Evolutionary conservation across 2,888 invertebrate species (phyloP), one percentile per base, ranked within the genome.

Genomic region (Hydropsyche betteni): DNA sequence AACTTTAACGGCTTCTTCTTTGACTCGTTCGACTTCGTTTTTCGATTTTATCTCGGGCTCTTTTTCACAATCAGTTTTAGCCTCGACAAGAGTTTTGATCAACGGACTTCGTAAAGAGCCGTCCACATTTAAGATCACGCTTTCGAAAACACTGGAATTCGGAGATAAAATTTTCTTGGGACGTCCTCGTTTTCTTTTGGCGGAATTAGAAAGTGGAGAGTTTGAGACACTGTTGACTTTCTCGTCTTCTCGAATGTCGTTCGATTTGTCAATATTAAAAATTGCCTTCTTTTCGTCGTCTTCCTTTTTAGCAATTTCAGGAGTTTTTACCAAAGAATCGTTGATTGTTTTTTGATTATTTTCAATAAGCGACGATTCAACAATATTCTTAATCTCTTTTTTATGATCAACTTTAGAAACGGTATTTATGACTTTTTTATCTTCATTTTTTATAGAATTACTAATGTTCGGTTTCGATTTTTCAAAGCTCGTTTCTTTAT

Each of bases 121-220:
- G 33, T 52, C 55, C 5, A 36, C 44, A 52, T 70, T 53, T 12
- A 70, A 52, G n/a, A 69, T 69, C 2, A 53, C 55, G 0, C 24
- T 33, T n/a, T 53, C 55, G 12, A 10, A 52, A 24, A 53, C 12
- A 33, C 16, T 53, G 1, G 53, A 24, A 36, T n/a, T 34, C 7
- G 72, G 14, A 6, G 58, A 72, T 7, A 72, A n/a, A 38, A 71
- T 74, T 53, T 79, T 79, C 44, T 76, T 79, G 8, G 79, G 79
- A 50, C 79, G 61, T 10, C 79, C 79, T 34, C 77, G 55, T 73
- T 79, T 79, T 33, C 77, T 74, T 70, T 79, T 79, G 10, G 75
- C 76, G 5, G 79, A 77, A 70, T 72, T 77, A 10, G 77, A 77
- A 24, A 69, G 36, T 10, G 75, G 70, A 36, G 34, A 10, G 34